A percentile compares a stretch with the other conserved stretches of the same genome.
Evolutionary conservation across 1,140 invertebrate species (phyloP).

Genomic region (Holotrichia oblita): DNA sequence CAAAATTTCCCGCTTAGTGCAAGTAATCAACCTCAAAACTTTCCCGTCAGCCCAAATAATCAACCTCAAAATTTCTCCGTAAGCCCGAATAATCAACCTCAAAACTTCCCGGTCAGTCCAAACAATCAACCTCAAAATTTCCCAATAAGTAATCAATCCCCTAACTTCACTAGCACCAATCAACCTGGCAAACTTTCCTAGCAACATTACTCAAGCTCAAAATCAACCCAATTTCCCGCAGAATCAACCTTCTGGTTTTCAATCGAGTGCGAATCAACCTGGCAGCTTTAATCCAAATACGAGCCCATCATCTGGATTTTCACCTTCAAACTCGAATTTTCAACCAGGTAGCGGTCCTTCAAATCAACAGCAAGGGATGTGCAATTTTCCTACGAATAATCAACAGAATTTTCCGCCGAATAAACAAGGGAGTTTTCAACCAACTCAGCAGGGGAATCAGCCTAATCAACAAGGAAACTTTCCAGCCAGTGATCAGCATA

Average conservation of each 20-base stretch:
- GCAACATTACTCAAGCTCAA: constrained; percentile 27
- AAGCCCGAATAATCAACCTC: neutral
- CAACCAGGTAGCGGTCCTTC: neutral
- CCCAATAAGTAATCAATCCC: constrained; percentile 37
- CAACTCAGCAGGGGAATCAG: neutral
- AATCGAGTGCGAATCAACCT: constrained; percentile 1
- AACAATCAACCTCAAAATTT: constrained; percentile 9
- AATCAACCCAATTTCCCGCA: neutral
- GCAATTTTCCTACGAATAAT: neutral
- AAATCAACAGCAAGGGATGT: neutral
- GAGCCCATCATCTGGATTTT: neutral
- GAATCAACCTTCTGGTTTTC: constrained; percentile 8
- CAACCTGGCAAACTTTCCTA: constrained; percentile 18
- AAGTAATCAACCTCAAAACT: constrained; percentile 32
- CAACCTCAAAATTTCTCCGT: neutral
- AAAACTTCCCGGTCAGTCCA: neutral
- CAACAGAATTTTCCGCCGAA: constrained; percentile 6
- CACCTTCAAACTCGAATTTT: neutral
- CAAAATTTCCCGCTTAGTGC: neutral
- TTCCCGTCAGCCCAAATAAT: constrained; percentile 15
- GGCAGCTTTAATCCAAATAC: neutral
- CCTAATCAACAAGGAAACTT: neutral
- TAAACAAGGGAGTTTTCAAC: neutral
- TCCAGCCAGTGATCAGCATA: neutral
- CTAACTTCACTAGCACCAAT: constrained; percentile 21